phyloP scores from a whole-genome alignment of 2,797 vertebrate species.

The Myiotriccus ornatus region DNA sequence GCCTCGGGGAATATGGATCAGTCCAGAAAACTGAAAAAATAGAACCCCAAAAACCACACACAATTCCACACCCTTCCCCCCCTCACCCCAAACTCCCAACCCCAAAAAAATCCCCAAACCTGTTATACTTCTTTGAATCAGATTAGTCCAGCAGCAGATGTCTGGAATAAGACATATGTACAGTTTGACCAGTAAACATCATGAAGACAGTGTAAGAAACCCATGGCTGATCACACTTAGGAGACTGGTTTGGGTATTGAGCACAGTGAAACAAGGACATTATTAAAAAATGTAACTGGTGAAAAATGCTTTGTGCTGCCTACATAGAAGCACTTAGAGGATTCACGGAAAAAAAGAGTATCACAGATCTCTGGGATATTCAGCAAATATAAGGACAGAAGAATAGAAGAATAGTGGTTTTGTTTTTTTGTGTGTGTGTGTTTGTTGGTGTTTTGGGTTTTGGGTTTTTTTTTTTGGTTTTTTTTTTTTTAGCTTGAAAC shows the following conservation, averaged over 20 bases:
- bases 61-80: no score
- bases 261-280: not conserved
- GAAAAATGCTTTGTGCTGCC: not conserved
- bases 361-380: not conserved
- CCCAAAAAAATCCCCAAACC: fast-evolving
- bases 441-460: no score
- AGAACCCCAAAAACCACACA: no score
- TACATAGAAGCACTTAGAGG: not conserved
- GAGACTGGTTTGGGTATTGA: not conserved
- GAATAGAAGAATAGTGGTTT: not conserved
- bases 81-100: not conserved
- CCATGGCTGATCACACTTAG: not conserved
- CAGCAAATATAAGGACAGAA: not conserved
- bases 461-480: not conserved
- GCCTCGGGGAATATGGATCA: not conserved
- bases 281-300: not conserved
- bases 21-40: not conserved
- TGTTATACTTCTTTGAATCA: not conserved
- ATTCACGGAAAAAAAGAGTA: not conserved
- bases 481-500: not conserved
- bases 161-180: not conserved
- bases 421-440: no score
- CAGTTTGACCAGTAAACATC: not conserved
- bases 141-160: not conserved
- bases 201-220: not conserved